Conservation (phyloP, 2,888 invertebrate genomes). For the Epinotia bilunana region DNA sequence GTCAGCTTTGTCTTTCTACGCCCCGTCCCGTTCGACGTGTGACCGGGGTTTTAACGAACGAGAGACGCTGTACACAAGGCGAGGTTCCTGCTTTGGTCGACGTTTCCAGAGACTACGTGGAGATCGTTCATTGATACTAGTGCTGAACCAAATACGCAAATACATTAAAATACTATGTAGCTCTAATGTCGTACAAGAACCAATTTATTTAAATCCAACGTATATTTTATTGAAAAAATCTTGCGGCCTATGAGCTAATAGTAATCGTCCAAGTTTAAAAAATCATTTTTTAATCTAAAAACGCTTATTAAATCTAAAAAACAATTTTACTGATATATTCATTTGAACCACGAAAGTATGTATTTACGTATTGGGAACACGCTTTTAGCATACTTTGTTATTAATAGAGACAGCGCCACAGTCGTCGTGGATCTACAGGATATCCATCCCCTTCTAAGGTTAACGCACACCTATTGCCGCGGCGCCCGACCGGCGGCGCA, state of each 20-base stretch:
- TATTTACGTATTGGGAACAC: conserved; percentile 1
- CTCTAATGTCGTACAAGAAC: not conserved
- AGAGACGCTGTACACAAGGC: not conserved
- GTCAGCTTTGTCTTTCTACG: not conserved
- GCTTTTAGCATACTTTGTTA: not conserved
- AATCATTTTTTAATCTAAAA: too few species aligned
- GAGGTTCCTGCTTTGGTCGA: not conserved
- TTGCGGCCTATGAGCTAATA: too few species aligned
- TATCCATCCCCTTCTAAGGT: not conserved
- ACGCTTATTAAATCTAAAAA: too few species aligned
- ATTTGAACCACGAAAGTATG: not conserved
- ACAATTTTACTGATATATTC: not conserved
- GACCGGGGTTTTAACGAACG: not conserved
- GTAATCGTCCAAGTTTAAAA: too few species aligned
- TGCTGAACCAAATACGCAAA: conserved; percentile 6
- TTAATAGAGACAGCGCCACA: not conserved
- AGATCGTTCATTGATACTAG: not conserved
- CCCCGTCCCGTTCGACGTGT: not conserved
- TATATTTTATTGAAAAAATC: not conserved
- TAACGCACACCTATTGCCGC: too few species aligned
- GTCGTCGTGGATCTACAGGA: not conserved
- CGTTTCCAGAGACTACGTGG: conserved; percentile 1
- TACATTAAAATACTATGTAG: not conserved
- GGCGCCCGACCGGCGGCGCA: too few species aligned
- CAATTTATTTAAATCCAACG: too few species aligned